Percentiles rank a stretch among this genome's conserved stretches.
Evolutionary conservation across 2,797 vertebrate genomes (phyloP).

Genomic region (Schizopygopsis pylzovi): DNA sequence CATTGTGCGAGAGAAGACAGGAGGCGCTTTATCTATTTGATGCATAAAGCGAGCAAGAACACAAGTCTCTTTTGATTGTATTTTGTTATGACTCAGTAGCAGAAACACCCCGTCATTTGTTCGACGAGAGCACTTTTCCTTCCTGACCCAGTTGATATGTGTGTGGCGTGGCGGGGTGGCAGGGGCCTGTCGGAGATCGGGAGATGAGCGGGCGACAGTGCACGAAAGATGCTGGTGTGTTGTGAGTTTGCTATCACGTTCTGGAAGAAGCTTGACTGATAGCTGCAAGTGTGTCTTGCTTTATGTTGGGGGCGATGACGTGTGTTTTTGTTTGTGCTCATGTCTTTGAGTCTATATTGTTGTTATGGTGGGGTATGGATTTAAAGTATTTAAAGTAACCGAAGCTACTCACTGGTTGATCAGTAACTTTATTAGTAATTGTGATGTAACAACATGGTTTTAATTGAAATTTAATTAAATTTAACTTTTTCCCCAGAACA

Average conservation of each 20-base stretch:
- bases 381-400: background rate
- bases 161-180: slow-evolving; percentile 42
- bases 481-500: background rate
- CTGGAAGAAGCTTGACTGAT: slow-evolving; percentile 53
- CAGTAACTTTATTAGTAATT: background rate
- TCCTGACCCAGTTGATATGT: slow-evolving; percentile 64
- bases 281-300: slow-evolving; percentile 23
- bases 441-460: too few relatives aligned
- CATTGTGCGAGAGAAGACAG: slow-evolving; percentile 61
- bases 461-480: background rate
- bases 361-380: slow-evolving; percentile 14
- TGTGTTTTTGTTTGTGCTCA: slow-evolving; percentile 41
- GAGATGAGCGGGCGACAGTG: slow-evolving; percentile 57
- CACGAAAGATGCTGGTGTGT: slow-evolving; percentile 60
- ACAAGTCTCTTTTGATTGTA: slow-evolving; percentile 62
- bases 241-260: slow-evolving; percentile 55
- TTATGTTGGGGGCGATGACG: slow-evolving; percentile 14
- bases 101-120: slow-evolving; percentile 67
- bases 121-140: slow-evolving; percentile 59
- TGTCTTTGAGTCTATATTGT: slow-evolving; percentile 32
- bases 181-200: slow-evolving; percentile 58
- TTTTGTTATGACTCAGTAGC: slow-evolving; percentile 79
- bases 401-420: background rate
- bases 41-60: slow-evolving; percentile 59
- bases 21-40: slow-evolving; percentile 57